Evolutionary conservation across 1,140 invertebrate genomes (phyloP), one percentile per base, ranked within the genome.

Genomic region (Pemphigus obesinymphae): DNA sequence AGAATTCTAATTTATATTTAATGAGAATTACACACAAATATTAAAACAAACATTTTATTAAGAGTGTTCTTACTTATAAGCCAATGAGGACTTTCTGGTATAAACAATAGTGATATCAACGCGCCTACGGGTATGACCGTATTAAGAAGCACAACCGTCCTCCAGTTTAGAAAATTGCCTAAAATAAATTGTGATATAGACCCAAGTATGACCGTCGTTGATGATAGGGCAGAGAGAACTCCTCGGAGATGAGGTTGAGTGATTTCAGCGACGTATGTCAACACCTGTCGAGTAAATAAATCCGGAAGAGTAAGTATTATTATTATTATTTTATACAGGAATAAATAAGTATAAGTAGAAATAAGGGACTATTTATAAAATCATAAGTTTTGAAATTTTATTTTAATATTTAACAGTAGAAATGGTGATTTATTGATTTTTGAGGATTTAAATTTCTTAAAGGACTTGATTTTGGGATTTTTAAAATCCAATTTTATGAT

Each of bases 21-120:
- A 7, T 40, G 37, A 45, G 4, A 45, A 7, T 45, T 45, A 11
- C 10, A 6, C 55, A 15, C 7, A 11, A 15, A 15, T 17, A 63
- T 34, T 13, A 63, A 63, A 17, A 6, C 2, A 0, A 63, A 31
- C 17, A 80, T 40, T 80, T 11, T 20, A 20, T 23, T 43, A 5
- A 3, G 11, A 43, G 1, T 48, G 20, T 50, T 82, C 83, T 84
- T 85, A 89, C 88, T 87, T 82, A 88, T 86, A 17, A 94, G 87
- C 93, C 93, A 95, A 83, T 92, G 89, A 4, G 93, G 93, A 83
- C 92, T 93, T 86, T 95, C 93, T 0, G 93, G 93, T 2, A 95
- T 90, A 84, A 93, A 89, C 82, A 89, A 91, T 0, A 94, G 87
- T 0, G 90, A 89, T 0, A 90, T 58, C 20, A 93, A 89, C 6